Conservation (phyloP, 2,797 vertebrate species). For the Holocentrus rufus region DNA sequence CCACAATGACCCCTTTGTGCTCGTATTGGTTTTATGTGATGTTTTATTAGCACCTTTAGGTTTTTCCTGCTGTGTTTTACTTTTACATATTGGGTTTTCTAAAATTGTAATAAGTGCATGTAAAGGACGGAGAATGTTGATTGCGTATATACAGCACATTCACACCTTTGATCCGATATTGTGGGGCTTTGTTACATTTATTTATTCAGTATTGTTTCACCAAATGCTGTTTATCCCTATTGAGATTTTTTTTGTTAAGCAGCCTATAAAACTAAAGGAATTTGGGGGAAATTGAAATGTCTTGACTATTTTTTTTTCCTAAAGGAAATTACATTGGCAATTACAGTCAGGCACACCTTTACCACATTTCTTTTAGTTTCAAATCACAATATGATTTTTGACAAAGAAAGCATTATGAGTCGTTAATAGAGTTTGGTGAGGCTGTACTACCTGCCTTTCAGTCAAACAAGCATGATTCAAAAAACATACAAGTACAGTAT, state of each 20-base stretch:
- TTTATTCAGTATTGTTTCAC: constrained; percentile 81
- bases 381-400: too few relatives aligned
- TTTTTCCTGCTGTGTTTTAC: constrained; percentile 69
- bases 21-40: constrained; percentile 75
- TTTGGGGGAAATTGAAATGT: constrained; percentile 47
- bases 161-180: constrained; percentile 62
- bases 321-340: background rate
- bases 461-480: too few relatives aligned
- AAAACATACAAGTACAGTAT: too few relatives aligned
- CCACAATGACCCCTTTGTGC: constrained; percentile 62
- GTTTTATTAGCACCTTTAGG: constrained; percentile 74
- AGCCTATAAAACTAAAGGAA: constrained; percentile 73
- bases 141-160: constrained; percentile 73
- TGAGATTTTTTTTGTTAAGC: constrained; percentile 57
- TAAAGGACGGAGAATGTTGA: constrained; percentile 80
- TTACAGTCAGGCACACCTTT: too few relatives aligned
- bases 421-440: too few relatives aligned
- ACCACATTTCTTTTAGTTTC: too few relatives aligned
- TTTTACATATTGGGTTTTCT: constrained; percentile 46
- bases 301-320: constrained; percentile 5
- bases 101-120: constrained; percentile 67
- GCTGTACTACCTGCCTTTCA: too few relatives aligned
- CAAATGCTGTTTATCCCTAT: constrained; percentile 76
- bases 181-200: constrained; percentile 77
- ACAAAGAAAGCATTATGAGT: too few relatives aligned